Base-by-base conservation (phyloP, 2,888 invertebrate genomes). In the Ectemnius lituratus region DNA sequence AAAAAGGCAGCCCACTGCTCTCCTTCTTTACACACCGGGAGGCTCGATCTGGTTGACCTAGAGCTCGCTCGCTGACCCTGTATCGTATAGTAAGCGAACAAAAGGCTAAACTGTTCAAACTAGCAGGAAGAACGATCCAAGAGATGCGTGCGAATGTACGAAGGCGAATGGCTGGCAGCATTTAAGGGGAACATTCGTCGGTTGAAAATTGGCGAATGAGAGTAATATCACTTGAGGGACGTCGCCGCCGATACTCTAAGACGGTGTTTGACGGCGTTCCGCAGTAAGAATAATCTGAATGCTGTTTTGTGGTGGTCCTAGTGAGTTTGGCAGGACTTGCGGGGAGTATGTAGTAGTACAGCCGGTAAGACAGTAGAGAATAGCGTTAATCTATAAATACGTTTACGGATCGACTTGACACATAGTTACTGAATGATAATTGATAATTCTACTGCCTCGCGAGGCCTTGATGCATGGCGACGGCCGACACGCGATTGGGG, bases 391-490 rank as follows among this genome's bases (percentile, higher is more conserved):
- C 74, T 79, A 79, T 78, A 75, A 71, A 68, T 71, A 80, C 69
- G 69, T 75, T 79, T 81, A 84, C 84, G 80, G 80, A 85, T 80
- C 85, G 86, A 88, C 83, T 86, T 81, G 84, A 86, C 85, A 79
- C 81, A 84, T 87, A 87, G 82, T 76, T 87, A 82, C 84, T 85
- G 76, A 84, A 84, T 84, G 84, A 86, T 83, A 73, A 85, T 85
- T 82, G 81, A 84, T 86, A 84, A 87, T 83, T 83, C 80, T 88
- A 89, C 88, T 89, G 90, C 90, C 90, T 90, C 87, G 87, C 89
- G 88, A 90, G 90, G 90, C 89, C 90, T 90, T 89, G 88, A 88
- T 87, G 82, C 78, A 83, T 87, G 88, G 78, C 85, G 88, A 82
- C 85, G 87, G 84, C 81, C 77, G 75, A 57, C 47, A 80, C 73